phyloP scores from a whole-genome alignment of 2,113 vertebrate species.

The Rana temporaria region DNA sequence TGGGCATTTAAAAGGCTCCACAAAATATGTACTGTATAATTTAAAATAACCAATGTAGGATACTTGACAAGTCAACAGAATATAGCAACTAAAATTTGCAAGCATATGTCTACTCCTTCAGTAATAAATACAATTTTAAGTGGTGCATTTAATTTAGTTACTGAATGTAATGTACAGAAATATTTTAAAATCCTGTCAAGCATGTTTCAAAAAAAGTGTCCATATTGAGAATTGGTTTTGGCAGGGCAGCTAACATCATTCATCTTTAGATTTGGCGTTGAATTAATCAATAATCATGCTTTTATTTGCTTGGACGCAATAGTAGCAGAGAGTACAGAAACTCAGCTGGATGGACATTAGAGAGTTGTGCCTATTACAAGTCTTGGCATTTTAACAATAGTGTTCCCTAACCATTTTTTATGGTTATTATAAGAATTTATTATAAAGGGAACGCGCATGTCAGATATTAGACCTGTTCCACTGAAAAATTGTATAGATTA shows the following conservation, averaged over 20 bases:
- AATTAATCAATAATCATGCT: background rate
- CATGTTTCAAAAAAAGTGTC: background rate
- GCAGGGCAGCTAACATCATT: background rate
- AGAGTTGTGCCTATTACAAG: background rate
- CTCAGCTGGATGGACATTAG: conserved; percentile 13
- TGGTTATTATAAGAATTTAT: conserved; percentile 16
- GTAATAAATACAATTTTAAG: too few relatives aligned
- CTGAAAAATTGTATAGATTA: conserved; percentile 16
- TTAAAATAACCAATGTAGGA: too few relatives aligned
- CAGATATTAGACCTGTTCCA: conserved; percentile 9
- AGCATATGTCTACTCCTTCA: too few relatives aligned
- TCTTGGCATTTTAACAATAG: background rate
- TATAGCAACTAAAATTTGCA: too few relatives aligned
- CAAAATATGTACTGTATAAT: too few relatives aligned
- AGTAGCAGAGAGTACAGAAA: background rate
- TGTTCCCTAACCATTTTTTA: conserved; percentile 14
- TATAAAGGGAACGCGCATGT: background rate
- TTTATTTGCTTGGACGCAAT: conserved; percentile 3
- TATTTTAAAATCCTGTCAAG: too few relatives aligned
- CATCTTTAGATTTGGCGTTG: background rate
- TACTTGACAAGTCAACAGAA: too few relatives aligned
- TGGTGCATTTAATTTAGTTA: too few relatives aligned
- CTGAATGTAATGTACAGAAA: too few relatives aligned
- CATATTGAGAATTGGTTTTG: background rate
- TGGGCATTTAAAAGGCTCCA: too few relatives aligned